Percentiles rank a stretch among this genome's conserved stretches.
phyloP scores from a whole-genome alignment of 1,140 invertebrate genomes.

The Nebria ingens region DNA sequence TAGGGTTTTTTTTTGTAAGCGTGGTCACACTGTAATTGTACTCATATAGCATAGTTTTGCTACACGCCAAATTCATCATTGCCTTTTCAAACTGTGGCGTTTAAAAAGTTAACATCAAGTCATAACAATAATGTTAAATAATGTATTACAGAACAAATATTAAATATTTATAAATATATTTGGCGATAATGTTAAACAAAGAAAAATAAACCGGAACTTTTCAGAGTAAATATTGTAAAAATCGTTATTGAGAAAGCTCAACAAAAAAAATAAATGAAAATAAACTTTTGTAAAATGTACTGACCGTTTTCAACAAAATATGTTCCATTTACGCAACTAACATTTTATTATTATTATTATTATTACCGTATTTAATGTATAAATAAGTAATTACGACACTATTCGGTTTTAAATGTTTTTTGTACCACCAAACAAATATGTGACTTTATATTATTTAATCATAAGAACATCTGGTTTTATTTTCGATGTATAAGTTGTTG shows the following conservation, averaged over 20 bases:
- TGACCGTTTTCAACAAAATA: too few species aligned
- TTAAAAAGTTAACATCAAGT: not conserved
- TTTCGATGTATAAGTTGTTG: not conserved
- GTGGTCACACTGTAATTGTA: too few species aligned
- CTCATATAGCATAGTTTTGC: not conserved
- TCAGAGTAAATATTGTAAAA: not conserved
- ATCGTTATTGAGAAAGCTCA: not conserved
- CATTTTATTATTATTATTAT: too few species aligned
- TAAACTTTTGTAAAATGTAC: too few species aligned
- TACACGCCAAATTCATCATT: not conserved
- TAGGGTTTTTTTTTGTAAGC: too few species aligned
- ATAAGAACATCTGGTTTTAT: not conserved
- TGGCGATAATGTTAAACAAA: not conserved
- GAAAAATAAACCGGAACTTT: not conserved
- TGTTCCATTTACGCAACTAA: too few species aligned
- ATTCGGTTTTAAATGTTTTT: too few species aligned
- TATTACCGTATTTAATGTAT: too few species aligned
- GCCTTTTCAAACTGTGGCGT: not conserved
- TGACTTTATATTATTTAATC: not conserved
- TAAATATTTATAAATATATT: constrained; percentile 1
- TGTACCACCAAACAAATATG: not conserved
- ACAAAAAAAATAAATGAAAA: not conserved
- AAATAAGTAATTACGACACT: too few species aligned
- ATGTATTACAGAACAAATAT: not conserved
- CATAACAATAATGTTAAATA: not conserved